Evolutionary conservation across 2,888 invertebrate genomes (phyloP).

Genomic region (Drosophila mercatorum): DNA sequence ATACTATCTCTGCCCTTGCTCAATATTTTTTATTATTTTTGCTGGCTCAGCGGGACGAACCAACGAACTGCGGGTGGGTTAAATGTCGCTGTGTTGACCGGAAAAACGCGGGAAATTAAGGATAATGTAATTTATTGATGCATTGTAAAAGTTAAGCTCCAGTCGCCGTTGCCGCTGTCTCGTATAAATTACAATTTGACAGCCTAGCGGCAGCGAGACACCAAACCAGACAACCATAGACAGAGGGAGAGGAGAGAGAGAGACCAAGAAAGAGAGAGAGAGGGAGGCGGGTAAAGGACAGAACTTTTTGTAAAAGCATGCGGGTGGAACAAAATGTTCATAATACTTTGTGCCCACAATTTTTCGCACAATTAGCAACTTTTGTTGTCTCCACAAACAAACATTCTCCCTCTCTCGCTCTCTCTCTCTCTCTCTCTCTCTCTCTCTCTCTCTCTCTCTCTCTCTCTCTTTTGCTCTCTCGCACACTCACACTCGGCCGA

Average conservation of each 20-base stretch:
- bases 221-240: slow-evolving; percentile 19
- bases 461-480: background rate
- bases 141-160: slow-evolving; percentile 77
- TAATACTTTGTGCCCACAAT: slow-evolving; percentile 63
- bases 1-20: background rate
- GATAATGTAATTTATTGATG: slow-evolving; percentile 80
- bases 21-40: slow-evolving; percentile 1
- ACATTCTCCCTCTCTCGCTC: background rate
- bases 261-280: background rate
- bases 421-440: too few species aligned
- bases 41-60: slow-evolving; percentile 62
- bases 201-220: slow-evolving; percentile 39
- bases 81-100: slow-evolving; percentile 74
- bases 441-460: too few species aligned
- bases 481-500: slow-evolving; percentile 13
- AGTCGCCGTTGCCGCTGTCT: slow-evolving; percentile 55
- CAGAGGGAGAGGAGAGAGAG: background rate
- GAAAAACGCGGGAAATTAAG: slow-evolving; percentile 79
- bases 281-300: background rate
- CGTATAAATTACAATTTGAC: slow-evolving; percentile 77
- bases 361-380: slow-evolving; percentile 70
- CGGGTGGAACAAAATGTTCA: slow-evolving; percentile 55
- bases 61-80: slow-evolving; percentile 68
- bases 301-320: slow-evolving; percentile 32
- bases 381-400: slow-evolving; percentile 38